These are phyloP conservation scores for Falco punctatus DNA, from an alignment of 2,113 vertebrate genomes.

Conservation along the genomic window DNA sequence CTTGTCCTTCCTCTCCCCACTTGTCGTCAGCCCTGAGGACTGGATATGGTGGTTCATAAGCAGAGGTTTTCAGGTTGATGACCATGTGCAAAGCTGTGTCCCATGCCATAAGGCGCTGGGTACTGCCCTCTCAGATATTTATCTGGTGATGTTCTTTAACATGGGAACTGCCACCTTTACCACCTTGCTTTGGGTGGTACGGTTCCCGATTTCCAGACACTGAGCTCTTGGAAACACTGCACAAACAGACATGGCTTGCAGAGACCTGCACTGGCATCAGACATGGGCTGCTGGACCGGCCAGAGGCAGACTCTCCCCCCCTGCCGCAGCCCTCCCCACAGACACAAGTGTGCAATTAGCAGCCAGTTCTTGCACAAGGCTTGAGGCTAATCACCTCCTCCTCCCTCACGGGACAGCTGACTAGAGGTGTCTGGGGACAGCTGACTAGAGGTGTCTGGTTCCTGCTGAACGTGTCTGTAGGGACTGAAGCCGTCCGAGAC, in stretches of 20 bases:
- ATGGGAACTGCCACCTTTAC: neutral
- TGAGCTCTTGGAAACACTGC: neutral
- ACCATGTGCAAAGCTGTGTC: fast-evolving
- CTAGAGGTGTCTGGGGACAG: neutral
- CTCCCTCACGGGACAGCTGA: neutral
- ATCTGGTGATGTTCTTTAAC: neutral
- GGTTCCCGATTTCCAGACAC: neutral
- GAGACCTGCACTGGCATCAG: neutral
- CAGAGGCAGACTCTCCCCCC: neutral
- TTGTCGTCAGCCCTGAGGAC: neutral
- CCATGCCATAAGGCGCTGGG: neutral
- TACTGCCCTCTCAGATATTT: neutral
- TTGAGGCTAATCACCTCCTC: neutral
- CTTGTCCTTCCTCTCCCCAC: neutral
- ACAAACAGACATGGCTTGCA: neutral
- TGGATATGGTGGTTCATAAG: neutral
- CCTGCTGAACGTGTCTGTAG: neutral
- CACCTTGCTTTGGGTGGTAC: neutral
- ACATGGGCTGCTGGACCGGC: fast-evolving
- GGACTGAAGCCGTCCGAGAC: fast-evolving
- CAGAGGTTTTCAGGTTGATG: neutral
- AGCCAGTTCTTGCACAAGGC: neutral
- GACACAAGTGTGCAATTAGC: neutral
- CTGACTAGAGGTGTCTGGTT: neutral
- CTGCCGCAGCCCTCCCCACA: neutral